Evolutionary conservation across 2,113 vertebrate species (phyloP), one percentile per base, ranked within the genome.

Genomic region (Leuciscus idus): DNA sequence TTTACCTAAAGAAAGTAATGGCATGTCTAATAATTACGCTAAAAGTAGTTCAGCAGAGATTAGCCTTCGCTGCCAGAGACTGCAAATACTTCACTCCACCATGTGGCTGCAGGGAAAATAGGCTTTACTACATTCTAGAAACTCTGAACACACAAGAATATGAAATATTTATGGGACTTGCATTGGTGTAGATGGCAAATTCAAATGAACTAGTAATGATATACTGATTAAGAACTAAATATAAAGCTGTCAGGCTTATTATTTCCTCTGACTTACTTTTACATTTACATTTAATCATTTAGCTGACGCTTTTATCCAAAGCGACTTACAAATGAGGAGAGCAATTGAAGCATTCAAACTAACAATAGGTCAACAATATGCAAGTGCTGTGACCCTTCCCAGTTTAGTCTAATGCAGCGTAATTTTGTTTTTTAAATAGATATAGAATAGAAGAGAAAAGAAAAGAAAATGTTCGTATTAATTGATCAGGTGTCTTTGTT

Each of bases 1-100:
- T 21, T 77, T 55, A 77, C 26, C 62, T 70, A 21, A 12, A 82
- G 80, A 82, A 82, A 82, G 62, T 21, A 82, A 68, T 26, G 17
- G 62, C 46, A n/a, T 6, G 26, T 23, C 62, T 82, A 52, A 70
- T n/a, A 68, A 52, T 30, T 17, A 48, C 2, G 1, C 17, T 66
- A 21, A 82, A 82, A 52, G 26, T 82, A 33, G 62, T 82, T 82
- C 64, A 82, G 80, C 28, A 39, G 77, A 43, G 66, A 73, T 57
- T 50, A 64, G 62, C 21, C 81, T 52, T 84, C 50, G n/a, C 50
- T 36, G 19, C 28, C 48, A 33, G 17, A 82, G 36, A 46, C 61
- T 50, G 74, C 15, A 10, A 70, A 70, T 33, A 68, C 62, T 52
- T 19, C 48, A 83, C 81, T 73, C 81, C 81, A 73, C 50, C 68